These are phyloP conservation scores for Lota lota DNA, from an alignment of 2,113 vertebrate species.

Conservation along the genomic window DNA sequence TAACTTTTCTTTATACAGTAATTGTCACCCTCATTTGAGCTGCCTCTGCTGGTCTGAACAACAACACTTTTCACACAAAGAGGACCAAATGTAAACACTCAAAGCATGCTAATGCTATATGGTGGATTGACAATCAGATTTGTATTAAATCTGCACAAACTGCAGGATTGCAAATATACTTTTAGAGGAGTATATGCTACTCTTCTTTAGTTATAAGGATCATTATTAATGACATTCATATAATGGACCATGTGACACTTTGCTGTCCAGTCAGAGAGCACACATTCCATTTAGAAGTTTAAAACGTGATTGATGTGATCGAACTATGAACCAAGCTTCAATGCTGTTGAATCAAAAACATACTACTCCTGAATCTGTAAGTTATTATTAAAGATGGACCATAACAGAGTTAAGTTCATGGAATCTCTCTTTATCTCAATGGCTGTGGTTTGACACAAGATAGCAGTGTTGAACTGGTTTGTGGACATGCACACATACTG, in stretches of 20 bases:
- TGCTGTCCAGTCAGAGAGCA: slow-evolving; percentile 14
- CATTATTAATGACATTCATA: not conserved
- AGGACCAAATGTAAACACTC: not conserved
- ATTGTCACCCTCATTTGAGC: not conserved
- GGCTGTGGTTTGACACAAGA: no score
- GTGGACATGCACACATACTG: no score
- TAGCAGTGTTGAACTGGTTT: no score
- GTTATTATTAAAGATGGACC: slow-evolving; percentile 42
- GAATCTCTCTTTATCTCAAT: no score
- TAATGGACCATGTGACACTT: slow-evolving; percentile 3
- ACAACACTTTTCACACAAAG: not conserved
- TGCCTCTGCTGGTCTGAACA: not conserved
- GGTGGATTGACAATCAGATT: not conserved
- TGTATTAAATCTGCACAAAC: not conserved
- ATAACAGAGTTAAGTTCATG: not conserved
- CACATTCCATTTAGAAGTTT: slow-evolving; percentile 16
- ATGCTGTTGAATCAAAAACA: slow-evolving; percentile 13
- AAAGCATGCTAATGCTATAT: not conserved
- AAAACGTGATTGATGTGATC: slow-evolving; percentile 5
- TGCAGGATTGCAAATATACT: no score
- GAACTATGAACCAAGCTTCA: no score
- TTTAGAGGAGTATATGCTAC: no score
- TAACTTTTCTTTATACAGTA: not conserved
- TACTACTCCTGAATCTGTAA: slow-evolving; percentile 23
- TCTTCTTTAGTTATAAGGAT: not conserved